Base-by-base conservation (phyloP, 2,797 vertebrate species). In the Spinibarbus caldwelli region DNA sequence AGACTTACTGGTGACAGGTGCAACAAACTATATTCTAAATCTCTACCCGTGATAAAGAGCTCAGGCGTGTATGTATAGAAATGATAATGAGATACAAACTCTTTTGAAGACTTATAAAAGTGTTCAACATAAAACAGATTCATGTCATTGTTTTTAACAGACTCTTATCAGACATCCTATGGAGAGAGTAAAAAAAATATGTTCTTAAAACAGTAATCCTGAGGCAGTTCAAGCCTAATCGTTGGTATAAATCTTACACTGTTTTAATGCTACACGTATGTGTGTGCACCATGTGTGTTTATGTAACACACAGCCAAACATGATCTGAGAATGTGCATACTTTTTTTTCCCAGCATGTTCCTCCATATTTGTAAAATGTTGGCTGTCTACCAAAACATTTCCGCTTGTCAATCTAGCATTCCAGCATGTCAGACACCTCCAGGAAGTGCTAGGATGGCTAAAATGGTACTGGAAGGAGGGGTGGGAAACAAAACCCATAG, bases 401-500 rank as follows among this genome's bases (percentile, higher is more conserved):
- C 91, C 45, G 88, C 89, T 91, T 88, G 85, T 94, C 90, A 78
- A 91, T 88, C 82, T 68, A 66, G 75, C 88, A 91, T 92, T 94
- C 92, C 90, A 93, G 93, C 90, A 93, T 93, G 93, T 92, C 90
- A 88, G 90, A 88, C 90, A 90, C 91, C 87, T 86, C 89, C 89
- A 94, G 91, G 91, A 93, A 93, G 93, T 91, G 90, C 90, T 91
- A 89, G 31, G 81, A 89, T 86, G 79, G 90, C 77, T 78, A 88
- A 86, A 89, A 87, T 43, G 86, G 88, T 80, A 86, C 82, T 80
- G 19, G 19, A 66, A 81, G 57, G 67, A 83, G 80, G 90, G 89
- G 88, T 83, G 90, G 91, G 92, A 93, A 94, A 93, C 93, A 93
- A 94, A 93, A 93, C 90, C 90, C 89, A 92, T 94, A 94, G 93